Percentiles rank a stretch among this genome's conserved stretches.
phyloP scores from a whole-genome alignment of 2,797 vertebrate species.

The Liasis olivaceus region DNA sequence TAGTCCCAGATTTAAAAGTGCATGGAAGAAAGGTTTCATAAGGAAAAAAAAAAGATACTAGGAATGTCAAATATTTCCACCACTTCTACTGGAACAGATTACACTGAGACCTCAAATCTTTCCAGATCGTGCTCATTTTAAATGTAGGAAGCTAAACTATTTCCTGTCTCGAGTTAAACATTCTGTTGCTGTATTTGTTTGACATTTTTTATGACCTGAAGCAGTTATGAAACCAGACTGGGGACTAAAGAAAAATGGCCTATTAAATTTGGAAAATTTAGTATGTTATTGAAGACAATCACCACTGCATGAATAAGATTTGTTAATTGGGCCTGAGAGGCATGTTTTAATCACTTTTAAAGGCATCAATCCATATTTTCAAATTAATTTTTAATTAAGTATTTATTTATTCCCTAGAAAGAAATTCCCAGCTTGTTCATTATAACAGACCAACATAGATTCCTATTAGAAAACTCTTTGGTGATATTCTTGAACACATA shows the following conservation, averaged over 20 bases:
- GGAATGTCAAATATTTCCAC: neutral
- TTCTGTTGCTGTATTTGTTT: slow-evolving; percentile 1
- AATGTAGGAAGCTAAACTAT: neutral
- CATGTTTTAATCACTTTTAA: slow-evolving; percentile 39
- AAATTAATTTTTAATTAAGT: slow-evolving; percentile 38
- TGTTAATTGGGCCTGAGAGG: slow-evolving; percentile 16
- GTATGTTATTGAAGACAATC: slow-evolving; percentile 1
- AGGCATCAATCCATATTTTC: neutral
- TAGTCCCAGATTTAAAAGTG: neutral
- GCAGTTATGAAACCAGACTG: neutral
- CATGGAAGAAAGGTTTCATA: neutral
- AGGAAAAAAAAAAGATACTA: neutral
- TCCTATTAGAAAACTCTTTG: neutral
- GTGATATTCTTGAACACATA: neutral
- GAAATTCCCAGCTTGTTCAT: slow-evolving; percentile 9
- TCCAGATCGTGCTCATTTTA: neutral
- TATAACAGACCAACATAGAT: slow-evolving; percentile 2
- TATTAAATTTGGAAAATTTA: slow-evolving; percentile 3
- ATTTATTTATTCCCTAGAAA: slow-evolving; percentile 4
- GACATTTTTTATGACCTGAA: neutral
- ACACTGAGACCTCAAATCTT: neutral
- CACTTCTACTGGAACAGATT: neutral
- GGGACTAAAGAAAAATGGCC: neutral
- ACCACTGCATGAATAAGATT: slow-evolving; percentile 2
- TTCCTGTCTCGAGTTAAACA: neutral